Evolutionary conservation across 2,888 invertebrate species (phyloP), one percentile per base, ranked within the genome.

Genomic region (Thera obeliscata): DNA sequence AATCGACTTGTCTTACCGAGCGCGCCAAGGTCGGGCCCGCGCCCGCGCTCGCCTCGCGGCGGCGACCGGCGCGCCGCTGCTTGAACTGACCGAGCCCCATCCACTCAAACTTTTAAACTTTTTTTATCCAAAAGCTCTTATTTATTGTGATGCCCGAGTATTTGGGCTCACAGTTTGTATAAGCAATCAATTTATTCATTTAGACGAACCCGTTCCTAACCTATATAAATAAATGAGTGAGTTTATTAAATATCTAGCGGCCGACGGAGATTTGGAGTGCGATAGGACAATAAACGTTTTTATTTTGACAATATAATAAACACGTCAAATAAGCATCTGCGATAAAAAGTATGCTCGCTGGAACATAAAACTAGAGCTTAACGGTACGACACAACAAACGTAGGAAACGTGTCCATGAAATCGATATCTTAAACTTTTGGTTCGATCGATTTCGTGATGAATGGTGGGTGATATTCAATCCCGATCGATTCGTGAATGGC

Each of bases 101-200:
- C 85, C 85, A 83, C 79, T 79, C 81, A 82, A 22, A 77, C 80
- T 88, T 85, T 87, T 87, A 79, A 83, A 79, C 81, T 85, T 87
- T 87, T 86, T 88, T 86, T 86, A 70, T 81, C 86, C 85, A 83
- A 88, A 89, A 88, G 87, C 89, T 86, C 88, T 92, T 92, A 92
- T 92, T 93, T 91, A 93, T 91, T 90, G 89, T 90, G 90, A 89
- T 90, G 90, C 88, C 81, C 82, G 90, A 90, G 91, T 91, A 92
- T 93, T 93, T 92, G 93, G 91, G 92, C 88, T 89, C 90, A 89
- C 91, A 88, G 92, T 92, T 92, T 93, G 92, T 93, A 91, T 92
- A 92, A 91, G 92, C 92, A 93, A 93, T 93, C 93, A 93, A 93
- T 93, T 93, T 91, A 92, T 93, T 93, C 91, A 92, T 93, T 93